These are phyloP conservation scores for Tenthredo distinguenda DNA, from an alignment of 2,888 invertebrate genomes.

Conservation along the genomic window DNA sequence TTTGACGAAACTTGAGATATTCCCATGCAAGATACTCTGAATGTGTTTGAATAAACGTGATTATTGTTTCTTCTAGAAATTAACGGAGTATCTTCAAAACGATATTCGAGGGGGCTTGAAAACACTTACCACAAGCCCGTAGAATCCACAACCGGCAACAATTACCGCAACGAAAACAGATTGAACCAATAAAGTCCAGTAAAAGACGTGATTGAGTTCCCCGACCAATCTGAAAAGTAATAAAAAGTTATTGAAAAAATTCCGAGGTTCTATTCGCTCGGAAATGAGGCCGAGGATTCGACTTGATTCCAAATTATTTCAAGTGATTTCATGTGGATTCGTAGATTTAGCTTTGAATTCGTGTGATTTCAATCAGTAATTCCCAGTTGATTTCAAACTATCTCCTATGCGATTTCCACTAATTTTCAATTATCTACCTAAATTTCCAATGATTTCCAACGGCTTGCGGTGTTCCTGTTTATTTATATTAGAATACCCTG, in stretches of 20 bases:
- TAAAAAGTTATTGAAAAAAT: neutral
- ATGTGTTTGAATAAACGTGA: neutral
- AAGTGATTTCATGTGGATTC: neutral
- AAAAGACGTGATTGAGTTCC: conserved; percentile 27
- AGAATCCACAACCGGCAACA: conserved; percentile 29
- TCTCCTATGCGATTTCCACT: neutral
- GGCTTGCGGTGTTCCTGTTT: neutral
- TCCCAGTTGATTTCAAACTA: neutral
- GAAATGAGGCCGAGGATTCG: neutral
- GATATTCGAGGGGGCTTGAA: neutral
- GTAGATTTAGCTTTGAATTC: neutral
- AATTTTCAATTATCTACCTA: neutral
- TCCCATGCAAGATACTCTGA: conserved; percentile 27
- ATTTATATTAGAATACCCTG: neutral
- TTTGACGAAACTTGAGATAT: conserved; percentile 31
- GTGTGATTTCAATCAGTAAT: neutral
- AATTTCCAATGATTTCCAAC: neutral
- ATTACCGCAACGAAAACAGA: conserved; percentile 29
- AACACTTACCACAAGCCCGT: conserved; percentile 6
- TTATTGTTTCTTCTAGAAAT: neutral
- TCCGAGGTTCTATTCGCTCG: neutral
- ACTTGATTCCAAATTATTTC: neutral
- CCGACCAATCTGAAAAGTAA: conserved; percentile 23
- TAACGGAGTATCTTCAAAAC: neutral
- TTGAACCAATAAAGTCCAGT: conserved; percentile 30